Evolutionary conservation across 1,140 invertebrate genomes (phyloP), one percentile per base, ranked within the genome.

Genomic region (Matsumurasca onukii): DNA sequence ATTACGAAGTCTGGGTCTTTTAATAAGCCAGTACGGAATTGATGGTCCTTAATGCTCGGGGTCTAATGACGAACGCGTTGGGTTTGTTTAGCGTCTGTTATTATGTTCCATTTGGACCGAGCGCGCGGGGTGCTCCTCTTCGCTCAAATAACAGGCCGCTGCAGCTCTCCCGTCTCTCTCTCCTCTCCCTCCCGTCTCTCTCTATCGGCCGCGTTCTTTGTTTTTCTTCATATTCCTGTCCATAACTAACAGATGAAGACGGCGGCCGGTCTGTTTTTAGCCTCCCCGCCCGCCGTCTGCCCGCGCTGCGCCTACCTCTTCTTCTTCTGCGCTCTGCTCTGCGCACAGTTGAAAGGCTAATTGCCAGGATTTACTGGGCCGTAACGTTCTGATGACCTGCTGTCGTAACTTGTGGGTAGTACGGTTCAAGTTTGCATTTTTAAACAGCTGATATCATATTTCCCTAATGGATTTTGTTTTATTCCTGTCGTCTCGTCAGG

Each of bases 161-260:
- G 17, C 24, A 17, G 3, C 5, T 9, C 49, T 20, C 49, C 49
- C 49, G 9, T 17, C 34, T 45, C 34, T 45, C 34, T 45, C 34
- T 45, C 34, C 34, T 45, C 34, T 45, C 34, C 17, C 34, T 45
- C 34, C 34, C 34, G 3, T 3, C 49, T 22, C n/a, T 22, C 49
- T 22, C 49, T 3, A 3, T 3, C n/a, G 3, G 5, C 49, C 3
- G 3, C 49, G 49, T 51, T 51, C 49, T 51, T 51, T 51, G 49
- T 51, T 51, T 51, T 51, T n/a, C n/a, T n/a, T 51, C 49, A 51
- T 51, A 51, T 51, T 45, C n/a, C 39, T 51, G 17, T 51, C 49
- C 49, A 51, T 51, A 51, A 51, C 49, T 51, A 51, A 51, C 49
- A 51, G 49, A 51, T 51, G 49, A 51, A n/a, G 49, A n/a, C n/a